Base-by-base conservation (phyloP, 2,113 vertebrate species). In the Pandion haliaetus region DNA sequence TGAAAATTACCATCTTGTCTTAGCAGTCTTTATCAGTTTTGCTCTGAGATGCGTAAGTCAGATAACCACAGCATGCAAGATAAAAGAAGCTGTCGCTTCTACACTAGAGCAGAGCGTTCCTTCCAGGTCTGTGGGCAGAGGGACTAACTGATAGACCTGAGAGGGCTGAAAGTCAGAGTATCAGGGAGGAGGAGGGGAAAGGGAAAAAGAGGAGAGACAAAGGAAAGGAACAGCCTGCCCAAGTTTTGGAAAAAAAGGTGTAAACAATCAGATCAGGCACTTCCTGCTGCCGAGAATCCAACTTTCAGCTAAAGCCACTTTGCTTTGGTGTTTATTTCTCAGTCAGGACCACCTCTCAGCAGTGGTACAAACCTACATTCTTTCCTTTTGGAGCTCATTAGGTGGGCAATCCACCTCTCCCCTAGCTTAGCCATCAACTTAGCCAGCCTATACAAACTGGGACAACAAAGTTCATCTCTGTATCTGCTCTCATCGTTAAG, bases 111-210 rank as follows among this genome's bases (percentile, higher is more conserved):
- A 49, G 47, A 89, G 12, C 0, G 1, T 5, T 91, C 44, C 40
- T 79, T 47, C 34, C 54, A 55, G 18, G 59, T 55, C 74, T 61
- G 42, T 0, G 1, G 38, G 45, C 15, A 88, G 20, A 40, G 24
- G 50, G 10, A 79, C 14, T 2, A 2, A 49, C 10, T 44, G 24
- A 32, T 17, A 59, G 20, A 70, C 10, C 32, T 17, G 38, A 55
- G 72, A 84, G 12, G 21, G 26, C 29, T 89, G 61, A 47, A 77
- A 81, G 34, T 44, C 45, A 76, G 47, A 82, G 58, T 9, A 50
- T 1, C 0, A 0, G 10, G 6, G 29, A 23, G 11, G 8, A 34
- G 14, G 28, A 52, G 5, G 5, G 12, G 17, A 67, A 65, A 24
- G 14, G 9, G 6, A 23, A 34, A 36, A 38, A 38, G 23, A 69